phyloP scores from a whole-genome alignment of 2,797 vertebrate species.

The Mormyrops attenuatus region DNA sequence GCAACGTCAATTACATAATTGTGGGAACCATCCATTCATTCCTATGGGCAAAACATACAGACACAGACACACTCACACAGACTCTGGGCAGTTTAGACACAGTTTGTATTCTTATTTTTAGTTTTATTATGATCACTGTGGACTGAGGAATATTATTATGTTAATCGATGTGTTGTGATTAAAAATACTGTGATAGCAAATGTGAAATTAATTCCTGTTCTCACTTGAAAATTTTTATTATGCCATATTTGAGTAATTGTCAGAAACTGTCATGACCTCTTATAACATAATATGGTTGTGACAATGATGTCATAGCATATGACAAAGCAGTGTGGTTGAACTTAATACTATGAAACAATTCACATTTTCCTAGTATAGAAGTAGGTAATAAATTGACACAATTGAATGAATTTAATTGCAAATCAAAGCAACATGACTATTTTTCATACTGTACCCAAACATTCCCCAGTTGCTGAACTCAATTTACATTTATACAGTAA shows the following conservation, averaged over 20 bases:
- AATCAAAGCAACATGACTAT: not conserved
- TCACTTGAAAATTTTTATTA: not conserved
- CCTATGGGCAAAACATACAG: too few relatives aligned
- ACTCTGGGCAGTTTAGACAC: not conserved
- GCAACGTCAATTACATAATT: not conserved
- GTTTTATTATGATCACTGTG: too few relatives aligned
- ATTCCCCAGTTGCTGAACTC: not conserved
- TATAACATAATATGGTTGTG: not conserved
- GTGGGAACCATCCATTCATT: too few relatives aligned
- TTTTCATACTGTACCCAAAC: not conserved
- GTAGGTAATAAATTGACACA: not conserved
- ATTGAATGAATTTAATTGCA: not conserved
- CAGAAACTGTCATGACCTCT: not conserved
- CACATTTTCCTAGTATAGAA: not conserved
- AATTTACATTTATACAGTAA: not conserved
- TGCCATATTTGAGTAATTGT: not conserved
- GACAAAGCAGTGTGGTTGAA: not conserved
- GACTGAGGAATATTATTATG: too few relatives aligned
- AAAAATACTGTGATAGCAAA: not conserved
- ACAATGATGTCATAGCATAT: not conserved
- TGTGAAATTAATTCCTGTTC: not conserved
- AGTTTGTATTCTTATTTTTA: not conserved
- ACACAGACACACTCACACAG: too few relatives aligned
- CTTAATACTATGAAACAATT: not conserved
- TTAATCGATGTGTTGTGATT: too few relatives aligned